phyloP scores from a whole-genome alignment of 2,888 invertebrate genomes.

The Dusona sp. region DNA sequence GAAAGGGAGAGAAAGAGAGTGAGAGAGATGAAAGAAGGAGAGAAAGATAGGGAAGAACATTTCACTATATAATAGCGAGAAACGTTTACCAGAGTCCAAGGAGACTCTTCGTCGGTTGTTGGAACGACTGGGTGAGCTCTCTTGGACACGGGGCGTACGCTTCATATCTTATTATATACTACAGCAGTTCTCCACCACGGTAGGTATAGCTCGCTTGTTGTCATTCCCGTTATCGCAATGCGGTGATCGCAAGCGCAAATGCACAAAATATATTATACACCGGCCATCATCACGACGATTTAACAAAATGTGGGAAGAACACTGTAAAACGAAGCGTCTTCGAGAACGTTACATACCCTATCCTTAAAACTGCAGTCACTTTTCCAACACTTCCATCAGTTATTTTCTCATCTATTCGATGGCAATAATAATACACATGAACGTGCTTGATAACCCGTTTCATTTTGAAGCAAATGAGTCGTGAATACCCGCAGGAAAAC shows the following conservation, averaged over 20 bases:
- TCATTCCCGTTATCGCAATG: slow-evolving; percentile 71
- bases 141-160: slow-evolving; percentile 68
- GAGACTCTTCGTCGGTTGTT: slow-evolving; percentile 54
- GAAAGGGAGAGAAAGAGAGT: not conserved
- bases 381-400: slow-evolving; percentile 15
- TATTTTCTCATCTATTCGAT: slow-evolving; percentile 18
- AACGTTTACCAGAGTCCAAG: slow-evolving; percentile 61
- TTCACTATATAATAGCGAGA: slow-evolving; percentile 58
- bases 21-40: slow-evolving; percentile 8
- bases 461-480: slow-evolving; percentile 10
- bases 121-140: slow-evolving; percentile 61
- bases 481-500: not conserved
- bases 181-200: slow-evolving; percentile 42
- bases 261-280: slow-evolving; percentile 61
- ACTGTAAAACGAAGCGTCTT: slow-evolving; percentile 7
- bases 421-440: slow-evolving; percentile 23
- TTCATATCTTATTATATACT: slow-evolving; percentile 58
- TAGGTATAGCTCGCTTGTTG: slow-evolving; percentile 65
- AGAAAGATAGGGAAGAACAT: slow-evolving; percentile 51
- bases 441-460: slow-evolving; percentile 9
- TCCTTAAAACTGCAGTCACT: slow-evolving; percentile 18
- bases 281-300: slow-evolving; percentile 57
- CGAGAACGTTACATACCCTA: not conserved
- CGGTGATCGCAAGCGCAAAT: slow-evolving; percentile 66
- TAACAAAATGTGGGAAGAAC: slow-evolving; percentile 55